Percentiles rank a stretch among this genome's conserved stretches.
phyloP scores from a whole-genome alignment of 2,113 vertebrate genomes.

The Anas platyrhynchos region DNA sequence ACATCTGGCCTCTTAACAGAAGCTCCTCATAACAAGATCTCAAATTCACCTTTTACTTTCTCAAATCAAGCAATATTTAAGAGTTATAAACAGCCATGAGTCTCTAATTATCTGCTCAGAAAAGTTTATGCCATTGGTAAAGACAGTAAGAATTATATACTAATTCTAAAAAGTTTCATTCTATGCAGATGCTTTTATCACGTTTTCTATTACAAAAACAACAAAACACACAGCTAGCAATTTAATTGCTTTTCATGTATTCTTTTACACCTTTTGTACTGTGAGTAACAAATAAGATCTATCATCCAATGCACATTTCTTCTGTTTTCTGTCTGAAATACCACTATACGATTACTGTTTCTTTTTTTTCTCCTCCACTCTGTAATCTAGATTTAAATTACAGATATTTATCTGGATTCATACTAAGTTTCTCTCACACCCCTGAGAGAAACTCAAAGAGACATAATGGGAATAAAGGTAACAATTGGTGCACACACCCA shows the following conservation, averaged over 20 bases:
- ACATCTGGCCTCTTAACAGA: not conserved
- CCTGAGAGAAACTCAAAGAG: not conserved
- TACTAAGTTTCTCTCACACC: not conserved
- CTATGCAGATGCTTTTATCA: not conserved
- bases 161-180: not conserved
- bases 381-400: not conserved
- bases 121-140: not conserved
- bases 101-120: not conserved
- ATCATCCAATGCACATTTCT: not conserved
- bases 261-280: not conserved
- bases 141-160: not conserved
- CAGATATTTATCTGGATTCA: not conserved
- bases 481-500: not conserved
- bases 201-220: not conserved
- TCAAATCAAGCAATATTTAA: not conserved
- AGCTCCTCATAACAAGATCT: not conserved
- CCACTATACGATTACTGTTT: rapidly evolving
- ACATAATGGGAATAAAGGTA: not conserved
- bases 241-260: not conserved
- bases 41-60: not conserved
- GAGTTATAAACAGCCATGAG: not conserved
- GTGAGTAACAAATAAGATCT: not conserved
- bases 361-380: not conserved
- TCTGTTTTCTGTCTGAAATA: not conserved
- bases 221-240: not conserved